Evolutionary conservation across 2,113 vertebrate genomes (phyloP).

Genomic region (Alectura lathami): DNA sequence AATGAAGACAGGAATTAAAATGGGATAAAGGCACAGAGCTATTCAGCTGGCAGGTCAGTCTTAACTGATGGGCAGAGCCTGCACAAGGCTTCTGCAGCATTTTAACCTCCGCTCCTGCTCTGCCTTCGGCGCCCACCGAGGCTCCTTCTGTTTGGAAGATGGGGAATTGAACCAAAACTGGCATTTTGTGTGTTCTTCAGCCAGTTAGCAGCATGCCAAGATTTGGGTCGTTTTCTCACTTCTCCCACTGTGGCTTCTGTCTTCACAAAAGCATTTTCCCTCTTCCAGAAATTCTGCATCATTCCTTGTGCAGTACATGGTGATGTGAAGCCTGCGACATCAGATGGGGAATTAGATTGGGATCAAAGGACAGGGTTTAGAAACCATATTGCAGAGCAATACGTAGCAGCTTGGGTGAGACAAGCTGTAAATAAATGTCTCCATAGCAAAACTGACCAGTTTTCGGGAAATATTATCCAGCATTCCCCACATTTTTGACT

Average conservation of each 20-base stretch:
- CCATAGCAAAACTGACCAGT: background rate
- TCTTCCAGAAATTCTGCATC: background rate
- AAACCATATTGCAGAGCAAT: background rate
- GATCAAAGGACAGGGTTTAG: background rate
- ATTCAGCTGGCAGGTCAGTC: background rate
- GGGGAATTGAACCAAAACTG: background rate
- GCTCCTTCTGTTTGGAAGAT: background rate
- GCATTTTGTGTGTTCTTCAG: background rate
- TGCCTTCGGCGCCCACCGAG: fast-evolving
- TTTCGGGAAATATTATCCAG: background rate
- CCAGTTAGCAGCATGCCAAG: background rate
- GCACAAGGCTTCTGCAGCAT: background rate
- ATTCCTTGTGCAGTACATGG: background rate
- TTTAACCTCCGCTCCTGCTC: background rate
- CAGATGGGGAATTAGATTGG: background rate
- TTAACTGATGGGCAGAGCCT: background rate
- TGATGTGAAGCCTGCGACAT: background rate
- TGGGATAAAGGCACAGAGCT: background rate
- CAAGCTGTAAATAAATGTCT: background rate
- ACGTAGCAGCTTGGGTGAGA: background rate
- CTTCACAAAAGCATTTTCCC: background rate
- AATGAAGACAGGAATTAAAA: background rate
- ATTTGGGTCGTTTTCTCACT: constrained; percentile 1
- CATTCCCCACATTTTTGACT: background rate
- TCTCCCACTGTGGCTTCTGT: background rate